Conservation (phyloP, 2,888 invertebrate species). For the Molorchus minor region DNA sequence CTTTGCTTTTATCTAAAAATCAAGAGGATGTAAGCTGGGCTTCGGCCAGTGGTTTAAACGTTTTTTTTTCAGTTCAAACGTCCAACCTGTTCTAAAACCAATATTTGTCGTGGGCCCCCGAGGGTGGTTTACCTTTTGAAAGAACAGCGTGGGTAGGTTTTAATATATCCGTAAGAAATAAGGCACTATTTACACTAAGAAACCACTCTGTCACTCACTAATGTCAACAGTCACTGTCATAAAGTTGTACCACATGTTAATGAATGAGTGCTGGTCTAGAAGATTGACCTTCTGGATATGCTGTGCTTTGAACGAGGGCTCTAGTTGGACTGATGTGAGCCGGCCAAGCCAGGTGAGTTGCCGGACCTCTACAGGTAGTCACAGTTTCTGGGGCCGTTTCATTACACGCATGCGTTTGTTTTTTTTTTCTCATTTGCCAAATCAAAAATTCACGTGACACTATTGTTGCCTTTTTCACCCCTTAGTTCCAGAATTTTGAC, state of each 20-base stretch:
- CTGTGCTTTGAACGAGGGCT: slow-evolving; percentile 55
- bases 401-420: slow-evolving; percentile 56
- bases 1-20: no score
- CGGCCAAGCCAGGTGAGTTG: slow-evolving; percentile 56
- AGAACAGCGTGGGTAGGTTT: slow-evolving; percentile 25
- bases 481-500: slow-evolving; percentile 4
- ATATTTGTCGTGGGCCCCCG: slow-evolving; percentile 31
- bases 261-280: slow-evolving; percentile 44
- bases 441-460: slow-evolving; percentile 29
- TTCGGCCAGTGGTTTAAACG: no score
- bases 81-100: slow-evolving; percentile 30
- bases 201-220: slow-evolving; percentile 45
- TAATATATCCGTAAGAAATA: slow-evolving; percentile 42
- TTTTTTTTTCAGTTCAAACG: slow-evolving; percentile 3
- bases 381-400: slow-evolving; percentile 55
- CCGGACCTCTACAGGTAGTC: slow-evolving; percentile 60
- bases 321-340: slow-evolving; percentile 59
- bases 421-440: slow-evolving; percentile 34
- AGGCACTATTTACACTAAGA: slow-evolving; percentile 43
- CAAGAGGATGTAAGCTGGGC: no score
- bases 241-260: slow-evolving; percentile 48
- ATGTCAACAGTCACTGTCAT: slow-evolving; percentile 43
- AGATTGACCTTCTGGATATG: slow-evolving; percentile 53
- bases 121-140: slow-evolving; percentile 38
- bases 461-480: slow-evolving; percentile 34